Conservation (phyloP, 1,140 invertebrate genomes). For the Ganaspis sp. region DNA sequence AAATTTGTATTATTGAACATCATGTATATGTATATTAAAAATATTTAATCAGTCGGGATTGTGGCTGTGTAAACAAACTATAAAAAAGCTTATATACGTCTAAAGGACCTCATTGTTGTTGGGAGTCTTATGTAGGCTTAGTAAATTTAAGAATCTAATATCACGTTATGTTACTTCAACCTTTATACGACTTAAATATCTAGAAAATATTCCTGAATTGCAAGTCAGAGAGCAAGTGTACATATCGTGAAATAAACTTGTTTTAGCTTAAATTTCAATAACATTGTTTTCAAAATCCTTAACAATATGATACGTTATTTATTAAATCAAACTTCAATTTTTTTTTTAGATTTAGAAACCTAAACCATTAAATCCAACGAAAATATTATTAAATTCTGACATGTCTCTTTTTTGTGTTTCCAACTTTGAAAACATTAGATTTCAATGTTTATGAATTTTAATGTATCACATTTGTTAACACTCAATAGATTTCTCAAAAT, state of each 20-base stretch:
- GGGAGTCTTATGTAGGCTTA: slow-evolving; percentile 12
- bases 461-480: no score
- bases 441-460: no score
- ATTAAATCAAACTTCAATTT: no score
- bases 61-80: slow-evolving; percentile 72
- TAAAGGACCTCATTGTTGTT: slow-evolving; percentile 5
- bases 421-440: no score
- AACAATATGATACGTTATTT: no score
- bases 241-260: slow-evolving; percentile 28
- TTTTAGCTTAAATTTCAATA: background rate
- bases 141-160: slow-evolving; percentile 35
- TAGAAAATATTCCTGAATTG: background rate
- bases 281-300: background rate
- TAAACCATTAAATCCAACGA: no score
- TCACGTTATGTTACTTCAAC: slow-evolving; percentile 49
- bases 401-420: no score
- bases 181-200: background rate
- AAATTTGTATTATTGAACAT: background rate
- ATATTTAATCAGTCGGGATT: background rate
- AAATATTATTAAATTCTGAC: no score
- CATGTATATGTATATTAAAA: background rate
- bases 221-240: slow-evolving; percentile 11
- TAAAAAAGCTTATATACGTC: slow-evolving; percentile 39
- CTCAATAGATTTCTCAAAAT: no score
- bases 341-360: no score